A percentile compares a stretch with the other conserved stretches of the same genome.
Evolutionary conservation across 1,140 invertebrate genomes (phyloP).

Genomic region (Helicoverpa armigera): DNA sequence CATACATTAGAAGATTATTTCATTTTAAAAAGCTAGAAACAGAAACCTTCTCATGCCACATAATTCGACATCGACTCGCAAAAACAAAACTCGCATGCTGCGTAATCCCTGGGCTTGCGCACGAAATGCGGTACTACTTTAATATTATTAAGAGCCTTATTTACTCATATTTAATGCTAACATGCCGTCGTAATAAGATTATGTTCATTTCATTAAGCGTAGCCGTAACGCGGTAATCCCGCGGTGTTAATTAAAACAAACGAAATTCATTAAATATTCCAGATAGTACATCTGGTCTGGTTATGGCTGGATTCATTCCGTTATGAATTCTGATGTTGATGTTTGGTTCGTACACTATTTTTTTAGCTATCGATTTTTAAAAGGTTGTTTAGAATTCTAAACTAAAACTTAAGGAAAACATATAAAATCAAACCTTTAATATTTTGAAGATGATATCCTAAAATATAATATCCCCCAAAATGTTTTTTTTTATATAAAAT

Average conservation of each 20-base stretch:
- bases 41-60: not conserved
- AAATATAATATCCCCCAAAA: too few species aligned
- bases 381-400: too few species aligned
- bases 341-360: not conserved
- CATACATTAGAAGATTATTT: not conserved
- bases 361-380: too few species aligned
- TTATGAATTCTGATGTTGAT: not conserved
- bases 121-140: conserved; percentile 33
- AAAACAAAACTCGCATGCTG: conserved; percentile 15
- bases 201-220: conserved; percentile 44
- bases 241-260: conserved; percentile 37
- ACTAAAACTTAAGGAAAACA: too few species aligned
- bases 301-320: not conserved
- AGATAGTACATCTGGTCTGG: conserved; percentile 14
- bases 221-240: conserved; percentile 32
- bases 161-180: conserved; percentile 39
- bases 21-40: not conserved
- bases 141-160: conserved; percentile 37
- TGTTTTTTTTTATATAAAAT: too few species aligned
- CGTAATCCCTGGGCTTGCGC: conserved; percentile 8
- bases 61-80: not conserved
- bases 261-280: conserved; percentile 28
- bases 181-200: conserved; percentile 36
- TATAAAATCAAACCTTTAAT: too few species aligned
- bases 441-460: too few species aligned